Base-by-base conservation (phyloP, 2,888 invertebrate species). In the Panopea generosa region DNA sequence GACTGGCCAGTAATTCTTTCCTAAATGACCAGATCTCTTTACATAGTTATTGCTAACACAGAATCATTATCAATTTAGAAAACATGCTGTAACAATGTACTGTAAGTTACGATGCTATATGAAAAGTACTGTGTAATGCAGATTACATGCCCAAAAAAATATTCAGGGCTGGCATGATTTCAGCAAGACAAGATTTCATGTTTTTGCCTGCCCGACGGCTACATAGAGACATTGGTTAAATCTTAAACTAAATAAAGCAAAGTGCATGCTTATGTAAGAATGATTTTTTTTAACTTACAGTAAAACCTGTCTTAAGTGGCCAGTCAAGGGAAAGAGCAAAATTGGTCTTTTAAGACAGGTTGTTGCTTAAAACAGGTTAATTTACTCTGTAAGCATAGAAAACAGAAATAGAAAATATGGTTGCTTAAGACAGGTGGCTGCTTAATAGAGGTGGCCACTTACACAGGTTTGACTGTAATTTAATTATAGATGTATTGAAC, bases 31-130 rank as follows among this genome's bases (percentile, higher is more conserved):
- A 40, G 40, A 40, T 40, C 40, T 40, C 40, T 40, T 40, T 40
- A 40, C 40, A 40, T 40, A 40, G 40, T 40, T 40, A 40, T 40
- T 40, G 40, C 40, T 40, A 40, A 40, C 40, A 40, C 40, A 40
- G 40, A 40, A 40, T 40, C 40, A 40, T 40, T 40, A 40, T 40
- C 40, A 40, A 40, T 40, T 40, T 40, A 40, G 40, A 40, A 40
- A 40, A 40, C 40, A 40, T 40, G 40, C 40, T 40, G 40, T 40
- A 40, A 40, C 40, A 40, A 40, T 40, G 40, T 40, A 40, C 40
- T 40, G 40, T 40, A 40, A 40, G 40, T 40, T 40, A 40, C 40
- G 40, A 40, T 40, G 40, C 40, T 40, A 40, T 40, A 40, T 40
- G 16, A 40, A 40, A 40, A 40, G 40, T 40, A 40, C 40, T 40